phyloP scores from a whole-genome alignment of 2,797 vertebrate species.

The Thalassophryne amazonica region DNA sequence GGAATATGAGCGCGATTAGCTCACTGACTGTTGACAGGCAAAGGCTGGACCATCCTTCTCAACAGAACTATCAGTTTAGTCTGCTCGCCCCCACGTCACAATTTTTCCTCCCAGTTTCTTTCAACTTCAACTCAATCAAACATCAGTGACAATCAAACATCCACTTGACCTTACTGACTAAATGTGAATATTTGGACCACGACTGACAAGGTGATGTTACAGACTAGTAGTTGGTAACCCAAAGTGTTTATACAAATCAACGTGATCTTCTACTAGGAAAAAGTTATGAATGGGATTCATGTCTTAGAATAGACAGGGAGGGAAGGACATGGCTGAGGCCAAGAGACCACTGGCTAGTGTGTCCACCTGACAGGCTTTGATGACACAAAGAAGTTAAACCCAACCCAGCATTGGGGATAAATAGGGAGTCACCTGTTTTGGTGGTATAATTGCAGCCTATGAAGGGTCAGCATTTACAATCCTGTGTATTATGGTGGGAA shows the following conservation, averaged over 20 bases:
- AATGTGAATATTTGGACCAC: background rate
- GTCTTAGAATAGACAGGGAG: constrained; percentile 59
- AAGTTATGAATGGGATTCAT: constrained; percentile 75
- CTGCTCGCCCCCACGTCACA: background rate
- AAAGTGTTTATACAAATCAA: constrained; percentile 60
- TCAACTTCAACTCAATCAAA: too few species aligned
- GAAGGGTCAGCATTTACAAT: constrained; percentile 79
- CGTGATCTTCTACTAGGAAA: constrained; percentile 48
- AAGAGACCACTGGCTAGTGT: constrained; percentile 63
- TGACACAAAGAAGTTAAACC: constrained; percentile 80
- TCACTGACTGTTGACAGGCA: constrained; percentile 64
- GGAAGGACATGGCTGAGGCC: constrained; percentile 38
- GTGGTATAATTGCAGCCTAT: constrained; percentile 78
- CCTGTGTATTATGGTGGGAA: constrained; percentile 87
- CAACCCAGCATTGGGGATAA: constrained; percentile 68
- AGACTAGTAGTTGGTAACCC: constrained; percentile 22
- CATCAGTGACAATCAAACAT: too few species aligned
- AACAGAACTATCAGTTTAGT: constrained; percentile 25
- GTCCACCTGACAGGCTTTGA: constrained; percentile 74
- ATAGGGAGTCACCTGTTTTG: constrained; percentile 79
- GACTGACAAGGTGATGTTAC: background rate
- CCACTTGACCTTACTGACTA: background rate
- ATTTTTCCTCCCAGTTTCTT: background rate
- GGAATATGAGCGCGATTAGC: constrained; percentile 66
- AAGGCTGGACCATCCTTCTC: constrained; percentile 52